Percentiles rank a stretch among this genome's conserved stretches.
phyloP scores from a whole-genome alignment of 2,113 vertebrate species.

The Malurus elegans region DNA sequence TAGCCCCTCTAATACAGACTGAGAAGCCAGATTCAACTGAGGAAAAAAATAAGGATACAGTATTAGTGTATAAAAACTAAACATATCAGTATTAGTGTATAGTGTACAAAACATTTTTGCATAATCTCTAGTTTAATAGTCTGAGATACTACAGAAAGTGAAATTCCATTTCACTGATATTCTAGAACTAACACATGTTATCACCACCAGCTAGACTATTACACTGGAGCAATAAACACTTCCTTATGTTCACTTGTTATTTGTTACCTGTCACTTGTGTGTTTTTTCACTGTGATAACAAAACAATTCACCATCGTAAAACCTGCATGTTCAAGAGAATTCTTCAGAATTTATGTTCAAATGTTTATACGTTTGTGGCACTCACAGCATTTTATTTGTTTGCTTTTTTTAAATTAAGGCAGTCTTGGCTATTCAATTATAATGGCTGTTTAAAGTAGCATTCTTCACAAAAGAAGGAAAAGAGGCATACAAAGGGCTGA shows the following conservation, averaged over 20 bases:
- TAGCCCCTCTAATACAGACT: slow-evolving; percentile 95
- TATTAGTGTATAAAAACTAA: neutral
- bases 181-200: neutral
- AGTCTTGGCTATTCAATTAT: neutral
- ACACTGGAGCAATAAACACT: neutral
- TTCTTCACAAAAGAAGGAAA: neutral
- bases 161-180: neutral
- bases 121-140: neutral
- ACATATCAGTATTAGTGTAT: neutral
- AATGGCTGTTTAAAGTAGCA: neutral
- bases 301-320: neutral
- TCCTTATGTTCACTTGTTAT: neutral
- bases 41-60: neutral
- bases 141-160: neutral
- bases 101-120: neutral
- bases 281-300: neutral
- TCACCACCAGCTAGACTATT: neutral
- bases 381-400: neutral
- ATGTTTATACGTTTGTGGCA: neutral
- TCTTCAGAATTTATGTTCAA: neutral
- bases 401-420: neutral
- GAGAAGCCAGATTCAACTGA: slow-evolving; percentile 93
- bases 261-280: neutral
- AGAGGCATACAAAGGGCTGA: neutral
- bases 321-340: neutral